phyloP scores from a whole-genome alignment of 2,797 vertebrate species.

The Arremon aurantiirostris region DNA sequence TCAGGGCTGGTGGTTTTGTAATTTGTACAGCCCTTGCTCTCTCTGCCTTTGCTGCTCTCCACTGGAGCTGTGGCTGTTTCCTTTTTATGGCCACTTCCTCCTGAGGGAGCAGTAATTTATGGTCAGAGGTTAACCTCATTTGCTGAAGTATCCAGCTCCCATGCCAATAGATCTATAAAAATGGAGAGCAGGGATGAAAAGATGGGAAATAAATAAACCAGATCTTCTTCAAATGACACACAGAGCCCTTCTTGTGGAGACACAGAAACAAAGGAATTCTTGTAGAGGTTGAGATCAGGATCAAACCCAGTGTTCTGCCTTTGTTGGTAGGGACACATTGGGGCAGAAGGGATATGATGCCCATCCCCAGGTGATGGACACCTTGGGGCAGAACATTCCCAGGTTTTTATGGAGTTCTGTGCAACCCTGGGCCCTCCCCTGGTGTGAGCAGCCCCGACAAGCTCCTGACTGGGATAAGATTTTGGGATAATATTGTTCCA shows the following conservation, averaged over 20 bases:
- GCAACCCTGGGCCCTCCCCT: neutral
- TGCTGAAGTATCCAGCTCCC: slow-evolving; percentile 23
- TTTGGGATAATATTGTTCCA: neutral
- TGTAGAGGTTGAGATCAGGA: neutral
- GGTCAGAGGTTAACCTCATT: slow-evolving; percentile 63
- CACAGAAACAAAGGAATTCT: neutral
- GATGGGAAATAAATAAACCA: slow-evolving; percentile 29
- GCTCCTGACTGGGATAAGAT: neutral
- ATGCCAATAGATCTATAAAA: slow-evolving; percentile 25
- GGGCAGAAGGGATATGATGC: neutral
- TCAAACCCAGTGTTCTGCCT: neutral
- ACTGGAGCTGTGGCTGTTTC: neutral
- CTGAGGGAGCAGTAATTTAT: slow-evolving; percentile 45
- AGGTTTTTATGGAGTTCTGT: neutral
- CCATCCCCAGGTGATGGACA: neutral
- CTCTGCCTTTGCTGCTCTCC: neutral
- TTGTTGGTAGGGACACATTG: neutral
- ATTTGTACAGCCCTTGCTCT: neutral
- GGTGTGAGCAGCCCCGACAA: neutral
- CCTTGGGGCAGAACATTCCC: neutral
- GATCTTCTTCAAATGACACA: neutral
- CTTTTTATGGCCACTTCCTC: slow-evolving; percentile 42
- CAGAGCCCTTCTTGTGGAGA: neutral
- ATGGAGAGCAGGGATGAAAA: neutral
- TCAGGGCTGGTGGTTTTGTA: slow-evolving; percentile 39